phyloP scores from a whole-genome alignment of 2,888 invertebrate genomes.

The Chelonus formosanus region DNA sequence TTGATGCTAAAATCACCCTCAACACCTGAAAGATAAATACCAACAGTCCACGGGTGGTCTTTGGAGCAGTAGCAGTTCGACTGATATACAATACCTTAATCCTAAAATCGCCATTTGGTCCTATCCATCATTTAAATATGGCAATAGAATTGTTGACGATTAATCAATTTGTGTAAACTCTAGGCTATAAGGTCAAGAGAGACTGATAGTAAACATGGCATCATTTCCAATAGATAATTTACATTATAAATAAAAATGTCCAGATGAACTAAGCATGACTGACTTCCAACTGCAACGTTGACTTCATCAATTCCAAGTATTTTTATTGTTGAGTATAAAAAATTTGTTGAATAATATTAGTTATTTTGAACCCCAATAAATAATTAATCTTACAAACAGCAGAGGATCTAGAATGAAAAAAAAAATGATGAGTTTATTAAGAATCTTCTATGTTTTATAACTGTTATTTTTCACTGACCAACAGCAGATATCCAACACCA shows the following conservation, averaged over 20 bases:
- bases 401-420: conserved; percentile 2
- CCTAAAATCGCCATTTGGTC: conserved; percentile 15
- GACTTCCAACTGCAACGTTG: too few relatives aligned
- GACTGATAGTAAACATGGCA: too few relatives aligned
- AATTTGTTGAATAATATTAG: conserved; percentile 2
- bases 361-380: conserved; percentile 2
- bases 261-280: too few relatives aligned
- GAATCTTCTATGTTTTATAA: neutral
- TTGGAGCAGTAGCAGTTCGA: neutral
- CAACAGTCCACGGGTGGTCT: conserved; percentile 23
- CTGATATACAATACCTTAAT: neutral
- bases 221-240: too few relatives aligned
- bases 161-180: too few relatives aligned
- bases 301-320: too few relatives aligned
- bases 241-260: too few relatives aligned
- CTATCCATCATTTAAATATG: conserved; percentile 7
- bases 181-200: too few relatives aligned
- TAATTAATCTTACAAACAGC: neutral
- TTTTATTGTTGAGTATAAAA: neutral
- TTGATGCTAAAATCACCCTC: conserved; percentile 32
- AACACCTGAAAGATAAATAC: conserved; percentile 36
- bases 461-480: conserved; percentile 4
- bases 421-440: conserved; percentile 3
- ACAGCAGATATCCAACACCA: conserved; percentile 23
- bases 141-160: too few relatives aligned